Percentiles rank a stretch among this genome's conserved stretches.
phyloP scores from a whole-genome alignment of 2,888 invertebrate genomes.

The Eupithecia exiguata region DNA sequence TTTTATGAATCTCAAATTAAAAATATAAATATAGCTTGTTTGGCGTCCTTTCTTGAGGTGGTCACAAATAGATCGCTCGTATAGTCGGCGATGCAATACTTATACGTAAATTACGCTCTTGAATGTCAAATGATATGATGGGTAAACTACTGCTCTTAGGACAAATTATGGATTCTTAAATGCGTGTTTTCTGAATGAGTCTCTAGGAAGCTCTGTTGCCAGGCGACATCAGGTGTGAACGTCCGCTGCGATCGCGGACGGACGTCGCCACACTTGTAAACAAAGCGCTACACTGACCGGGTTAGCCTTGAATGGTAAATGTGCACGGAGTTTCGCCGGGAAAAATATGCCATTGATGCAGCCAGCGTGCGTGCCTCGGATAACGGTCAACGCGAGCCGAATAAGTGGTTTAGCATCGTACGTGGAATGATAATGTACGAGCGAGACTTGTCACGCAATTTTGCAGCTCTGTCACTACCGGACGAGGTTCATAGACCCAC shows the following conservation, averaged over 20 bases:
- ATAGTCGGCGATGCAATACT: not conserved
- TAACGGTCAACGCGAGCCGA: slow-evolving; percentile 81
- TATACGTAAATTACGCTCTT: slow-evolving; percentile 6
- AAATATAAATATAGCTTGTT: slow-evolving; percentile 18
- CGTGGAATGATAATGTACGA: slow-evolving; percentile 79
- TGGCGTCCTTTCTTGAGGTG: slow-evolving; percentile 14
- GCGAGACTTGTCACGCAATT: slow-evolving; percentile 75
- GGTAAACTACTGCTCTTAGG: slow-evolving; percentile 36
- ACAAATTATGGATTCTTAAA: slow-evolving; percentile 28
- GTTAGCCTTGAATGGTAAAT: slow-evolving; percentile 82
- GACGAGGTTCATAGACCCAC: slow-evolving; percentile 70
- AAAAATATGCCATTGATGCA: slow-evolving; percentile 83
- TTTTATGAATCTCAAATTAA: slow-evolving; percentile 31
- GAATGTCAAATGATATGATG: slow-evolving; percentile 28
- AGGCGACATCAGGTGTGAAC: slow-evolving; percentile 51
- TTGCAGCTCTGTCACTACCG: slow-evolving; percentile 63
- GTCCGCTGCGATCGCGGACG: slow-evolving; percentile 55
- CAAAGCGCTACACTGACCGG: slow-evolving; percentile 80
- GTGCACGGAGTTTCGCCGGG: slow-evolving; percentile 77
- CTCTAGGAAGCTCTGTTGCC: slow-evolving; percentile 48
- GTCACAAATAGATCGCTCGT: slow-evolving; percentile 12
- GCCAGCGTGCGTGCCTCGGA: slow-evolving; percentile 77
- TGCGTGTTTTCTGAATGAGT: slow-evolving; percentile 34
- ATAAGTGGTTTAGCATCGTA: slow-evolving; percentile 81
- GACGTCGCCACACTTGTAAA: slow-evolving; percentile 66